Base-by-base conservation (phyloP, 2,113 vertebrate genomes). In the Tamias sibiricus region DNA sequence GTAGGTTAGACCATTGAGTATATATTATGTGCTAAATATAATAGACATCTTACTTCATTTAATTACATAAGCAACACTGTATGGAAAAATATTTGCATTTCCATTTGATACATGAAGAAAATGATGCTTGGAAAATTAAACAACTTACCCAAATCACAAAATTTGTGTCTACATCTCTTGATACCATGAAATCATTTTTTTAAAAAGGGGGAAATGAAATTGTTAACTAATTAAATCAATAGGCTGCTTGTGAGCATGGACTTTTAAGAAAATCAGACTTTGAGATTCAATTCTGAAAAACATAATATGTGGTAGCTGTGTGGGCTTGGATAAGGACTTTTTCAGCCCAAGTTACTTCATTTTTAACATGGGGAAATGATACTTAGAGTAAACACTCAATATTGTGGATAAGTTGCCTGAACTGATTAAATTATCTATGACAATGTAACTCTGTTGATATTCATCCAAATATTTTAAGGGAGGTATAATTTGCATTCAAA, bases 401-500 rank as follows among this genome's bases (percentile, higher is more conserved):
- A 22, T 30, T 82, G 32, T 69, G n/a, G 16, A 8, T 88, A n/a
- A 37, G 2, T 12, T 68, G n/a, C 4, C 9, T 79, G 89, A 79
- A 62, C 14, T 66, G 20, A 83, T 30, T 93, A 26, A 44, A 7
- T 74, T 64, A 82, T 79, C 22, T 32, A 9, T 77, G 37, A 57
- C n/a, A 69, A 30, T 84, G 52, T 35, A 64, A 76, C 6, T 62
- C 47, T 52, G 1, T 42, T 94, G 22, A 66, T 83, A 57, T 57
- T 88, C 64, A 87, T n/a, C 8, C 57, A 75, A 14, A 75, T 87
- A 69, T 75, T 92, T 91, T 66, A 87, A 95, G 40, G 64, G 2
- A 40, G 26, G 1, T 76, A 90, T 71, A 94, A 84, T 40, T 79
- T 87, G 49, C 32, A 35, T 91, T 96, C 40, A 68, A 57, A 28